Evolutionary conservation across 2,797 vertebrate genomes (phyloP).

Genomic region (Okamejei kenojei): DNA sequence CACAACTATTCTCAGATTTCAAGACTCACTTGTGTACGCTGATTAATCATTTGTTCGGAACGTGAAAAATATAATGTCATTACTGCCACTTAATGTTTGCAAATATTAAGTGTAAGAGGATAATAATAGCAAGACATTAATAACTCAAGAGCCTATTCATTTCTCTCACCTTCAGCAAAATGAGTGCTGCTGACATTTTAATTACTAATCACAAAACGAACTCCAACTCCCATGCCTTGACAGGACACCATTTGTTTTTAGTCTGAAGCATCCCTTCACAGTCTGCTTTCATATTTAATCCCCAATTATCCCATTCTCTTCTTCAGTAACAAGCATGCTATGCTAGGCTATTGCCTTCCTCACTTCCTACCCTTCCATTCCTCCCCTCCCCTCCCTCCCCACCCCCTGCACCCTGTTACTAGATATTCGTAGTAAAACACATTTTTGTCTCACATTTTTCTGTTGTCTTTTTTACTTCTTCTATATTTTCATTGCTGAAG

Average conservation of each 20-base stretch:
- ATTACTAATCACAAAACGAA: conserved; percentile 36
- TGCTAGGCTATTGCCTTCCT: conserved; percentile 52
- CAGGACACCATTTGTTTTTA: conserved; percentile 23
- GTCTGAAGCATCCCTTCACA: conserved; percentile 43
- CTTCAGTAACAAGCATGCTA: conserved; percentile 57
- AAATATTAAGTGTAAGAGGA: background rate
- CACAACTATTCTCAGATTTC: background rate
- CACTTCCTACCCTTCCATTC: background rate
- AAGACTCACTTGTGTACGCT: background rate
- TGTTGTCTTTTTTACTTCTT: conserved; percentile 35
- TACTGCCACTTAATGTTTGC: background rate
- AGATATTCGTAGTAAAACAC: conserved; percentile 35
- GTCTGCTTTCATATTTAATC: conserved; percentile 43
- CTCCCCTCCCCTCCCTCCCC: background rate
- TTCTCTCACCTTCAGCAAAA: conserved; percentile 36
- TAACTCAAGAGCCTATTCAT: background rate
- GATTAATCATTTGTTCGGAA: background rate
- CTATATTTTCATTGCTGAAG: conserved; percentile 52
- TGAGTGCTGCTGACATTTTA: conserved; percentile 46
- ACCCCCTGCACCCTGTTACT: background rate
- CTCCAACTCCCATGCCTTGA: conserved; percentile 12
- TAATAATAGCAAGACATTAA: background rate
- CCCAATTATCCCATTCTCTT: conserved; percentile 40
- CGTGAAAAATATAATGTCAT: background rate
- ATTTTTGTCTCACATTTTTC: conserved; percentile 42